phyloP scores from a whole-genome alignment of 2,888 invertebrate genomes.

The Thereva nobilitata region DNA sequence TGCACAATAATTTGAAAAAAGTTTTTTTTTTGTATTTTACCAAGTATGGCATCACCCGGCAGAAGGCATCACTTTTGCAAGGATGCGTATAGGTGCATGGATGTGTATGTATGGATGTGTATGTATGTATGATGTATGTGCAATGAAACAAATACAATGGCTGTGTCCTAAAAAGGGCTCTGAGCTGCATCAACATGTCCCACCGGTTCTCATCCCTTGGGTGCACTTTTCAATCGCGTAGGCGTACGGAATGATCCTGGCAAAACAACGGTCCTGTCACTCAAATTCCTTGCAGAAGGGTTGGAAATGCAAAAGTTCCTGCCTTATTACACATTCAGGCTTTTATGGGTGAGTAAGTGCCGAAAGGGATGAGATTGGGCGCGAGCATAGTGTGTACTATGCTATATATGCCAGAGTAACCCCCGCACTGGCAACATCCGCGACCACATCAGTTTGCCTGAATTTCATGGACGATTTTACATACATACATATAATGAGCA shows the following conservation, averaged over 20 bases:
- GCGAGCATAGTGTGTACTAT: no score
- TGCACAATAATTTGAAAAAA: slow-evolving; percentile 30
- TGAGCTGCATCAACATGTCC: slow-evolving; percentile 27
- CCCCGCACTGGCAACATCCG: slow-evolving; percentile 1
- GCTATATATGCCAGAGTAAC: background rate
- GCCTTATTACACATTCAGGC: slow-evolving; percentile 18
- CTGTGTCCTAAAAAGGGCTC: slow-evolving; percentile 18
- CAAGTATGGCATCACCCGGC: slow-evolving; percentile 1
- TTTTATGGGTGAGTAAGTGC: background rate
- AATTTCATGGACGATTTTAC: slow-evolving; percentile 32
- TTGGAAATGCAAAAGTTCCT: slow-evolving; percentile 4
- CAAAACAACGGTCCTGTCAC: slow-evolving; percentile 32
- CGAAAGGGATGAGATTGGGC: background rate
- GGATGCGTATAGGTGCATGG: background rate
- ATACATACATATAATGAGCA: slow-evolving; percentile 30
- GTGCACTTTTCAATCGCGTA: slow-evolving; percentile 32
- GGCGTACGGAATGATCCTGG: slow-evolving; percentile 27
- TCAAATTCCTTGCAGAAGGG: slow-evolving; percentile 25
- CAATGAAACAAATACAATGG: slow-evolving; percentile 9
- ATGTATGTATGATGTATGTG: background rate
- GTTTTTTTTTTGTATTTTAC: slow-evolving; percentile 13
- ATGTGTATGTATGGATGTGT: background rate
- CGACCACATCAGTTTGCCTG: slow-evolving; percentile 2
- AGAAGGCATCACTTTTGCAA: slow-evolving; percentile 27
- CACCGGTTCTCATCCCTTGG: slow-evolving; percentile 21